These are phyloP conservation scores for Aplidium turbinatum DNA, from an alignment of 23 tunicate species.

Conservation along the genomic window DNA sequence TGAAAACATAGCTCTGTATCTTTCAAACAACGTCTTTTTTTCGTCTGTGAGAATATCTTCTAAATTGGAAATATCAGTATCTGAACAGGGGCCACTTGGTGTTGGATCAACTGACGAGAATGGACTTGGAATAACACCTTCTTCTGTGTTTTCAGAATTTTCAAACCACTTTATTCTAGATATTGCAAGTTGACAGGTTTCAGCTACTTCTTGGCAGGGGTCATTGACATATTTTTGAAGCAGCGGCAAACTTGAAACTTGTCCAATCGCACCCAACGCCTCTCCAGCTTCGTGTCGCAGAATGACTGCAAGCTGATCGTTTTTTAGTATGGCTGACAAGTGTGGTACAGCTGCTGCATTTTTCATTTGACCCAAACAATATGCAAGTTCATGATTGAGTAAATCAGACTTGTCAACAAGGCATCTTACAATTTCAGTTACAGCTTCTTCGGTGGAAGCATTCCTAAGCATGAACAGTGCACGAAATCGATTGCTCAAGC, in stretches of 20 bases:
- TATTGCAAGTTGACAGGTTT: constrained; percentile 89
- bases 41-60: constrained; percentile 45
- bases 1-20: constrained; percentile 98
- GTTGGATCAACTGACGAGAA: constrained; percentile 82
- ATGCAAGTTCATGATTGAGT: constrained; percentile 97
- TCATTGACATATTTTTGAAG: constrained; percentile 58
- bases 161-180: constrained; percentile 49
- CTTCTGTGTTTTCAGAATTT: not conserved
- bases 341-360: constrained; percentile 65
- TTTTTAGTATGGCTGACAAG: constrained; percentile 42
- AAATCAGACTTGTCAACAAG: constrained; percentile 87
- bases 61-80: constrained; percentile 24
- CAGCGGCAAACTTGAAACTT: constrained; percentile 28
- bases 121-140: constrained; percentile 37
- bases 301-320: constrained; percentile 60
- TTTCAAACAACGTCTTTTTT: constrained; percentile 53
- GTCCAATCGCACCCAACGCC: constrained; percentile 90
- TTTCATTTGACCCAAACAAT: constrained; percentile 97
- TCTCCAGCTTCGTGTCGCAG: constrained; percentile 96
- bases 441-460: constrained; percentile 59
- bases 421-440: constrained; percentile 71
- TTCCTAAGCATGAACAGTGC: constrained; percentile 89
- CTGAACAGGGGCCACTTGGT: constrained; percentile 46
- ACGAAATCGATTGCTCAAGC: constrained; percentile 75
- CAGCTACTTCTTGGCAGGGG: constrained; percentile 73